Evolutionary conservation across 2,888 invertebrate species (phyloP), one percentile per base, ranked within the genome.

Genomic region (Dysmachus trigonus): DNA sequence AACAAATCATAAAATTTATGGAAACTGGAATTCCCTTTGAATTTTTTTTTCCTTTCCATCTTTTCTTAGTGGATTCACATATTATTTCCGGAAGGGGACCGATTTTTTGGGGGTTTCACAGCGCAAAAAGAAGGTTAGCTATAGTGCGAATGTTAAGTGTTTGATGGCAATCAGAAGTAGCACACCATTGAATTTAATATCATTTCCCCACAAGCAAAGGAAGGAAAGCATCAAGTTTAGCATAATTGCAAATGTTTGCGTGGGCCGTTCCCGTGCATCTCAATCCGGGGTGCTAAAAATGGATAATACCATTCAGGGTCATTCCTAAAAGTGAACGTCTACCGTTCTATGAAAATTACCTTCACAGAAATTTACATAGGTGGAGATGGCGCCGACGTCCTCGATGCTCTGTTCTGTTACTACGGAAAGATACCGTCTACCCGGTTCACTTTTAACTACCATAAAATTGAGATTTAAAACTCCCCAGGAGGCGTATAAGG

Each of bases 261-360:
- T 10, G 62, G 62, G 27, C 62, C n/a, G 18, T n/a, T 27, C 10
- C 18, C 22, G 62, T 18, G 62, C 22, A 62, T 62, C 27, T 27
- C 62, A 18, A 18, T 22, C 13, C 22, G 27, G 41, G 27, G 77
- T 30, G 77, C 77, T 77, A 77, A 47, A 77, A 41, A 77, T 47
- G 77, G 41, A 77, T 47, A 77, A 77, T 33, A n/a, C 73, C 38
- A 76, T 77, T 77, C 77, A 77, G 27, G 77, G 77, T 77, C 77
- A 27, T 77, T 38, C 47, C 30, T 77, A 77, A n/a, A 27, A 77
- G 62, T 27, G 62, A 22, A 62, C 22, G 62, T 62, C 62, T 62
- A 62, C 62, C 62, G 62, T 30, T 77, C 41, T 27, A 77, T 22
- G 77, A 77, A 77, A 77, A 77, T 77, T 77, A 47, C 77, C 47